Evolutionary conservation across 37 sponge, comb jelly and placozoan species (phyloP).

Genomic region (Cladorhizidae sp.): DNA sequence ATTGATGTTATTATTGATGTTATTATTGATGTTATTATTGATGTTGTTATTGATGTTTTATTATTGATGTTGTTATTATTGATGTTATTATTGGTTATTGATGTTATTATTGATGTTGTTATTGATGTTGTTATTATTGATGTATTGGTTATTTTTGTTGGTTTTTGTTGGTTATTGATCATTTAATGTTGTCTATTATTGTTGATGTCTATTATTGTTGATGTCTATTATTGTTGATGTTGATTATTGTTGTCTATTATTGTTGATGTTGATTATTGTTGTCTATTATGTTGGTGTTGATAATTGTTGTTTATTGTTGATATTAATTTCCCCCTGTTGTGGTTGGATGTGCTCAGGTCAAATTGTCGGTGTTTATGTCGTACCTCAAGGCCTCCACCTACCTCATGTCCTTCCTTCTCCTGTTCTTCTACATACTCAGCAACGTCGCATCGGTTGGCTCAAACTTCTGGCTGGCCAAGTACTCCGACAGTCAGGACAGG

Average conservation of each 20-base stretch:
- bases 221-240: background rate
- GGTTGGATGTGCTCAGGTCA: constrained; percentile 43
- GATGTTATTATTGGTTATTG: too few relatives aligned
- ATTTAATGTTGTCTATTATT: too few relatives aligned
- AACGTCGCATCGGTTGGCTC: constrained; percentile 64
- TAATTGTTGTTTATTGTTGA: background rate
- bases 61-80: too few relatives aligned
- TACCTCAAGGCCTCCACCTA: constrained; percentile 66
- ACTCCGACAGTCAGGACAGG: constrained; percentile 44
- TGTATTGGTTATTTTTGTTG: too few relatives aligned
- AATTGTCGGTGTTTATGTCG: constrained; percentile 56
- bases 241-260: background rate
- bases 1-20: too few relatives aligned
- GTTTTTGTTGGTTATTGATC: too few relatives aligned
- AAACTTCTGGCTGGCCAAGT: constrained; percentile 91
- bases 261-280: background rate
- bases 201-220: too few relatives aligned
- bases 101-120: too few relatives aligned
- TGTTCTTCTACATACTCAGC: constrained; percentile 37
- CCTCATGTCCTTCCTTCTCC: constrained; percentile 32
- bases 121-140: too few relatives aligned
- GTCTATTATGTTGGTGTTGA: background rate
- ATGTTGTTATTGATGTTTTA: too few relatives aligned
- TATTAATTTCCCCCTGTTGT: too few relatives aligned
- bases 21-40: too few relatives aligned